Evolutionary conservation across 2,888 invertebrate species (phyloP).

Genomic region (Idaea aversata): DNA sequence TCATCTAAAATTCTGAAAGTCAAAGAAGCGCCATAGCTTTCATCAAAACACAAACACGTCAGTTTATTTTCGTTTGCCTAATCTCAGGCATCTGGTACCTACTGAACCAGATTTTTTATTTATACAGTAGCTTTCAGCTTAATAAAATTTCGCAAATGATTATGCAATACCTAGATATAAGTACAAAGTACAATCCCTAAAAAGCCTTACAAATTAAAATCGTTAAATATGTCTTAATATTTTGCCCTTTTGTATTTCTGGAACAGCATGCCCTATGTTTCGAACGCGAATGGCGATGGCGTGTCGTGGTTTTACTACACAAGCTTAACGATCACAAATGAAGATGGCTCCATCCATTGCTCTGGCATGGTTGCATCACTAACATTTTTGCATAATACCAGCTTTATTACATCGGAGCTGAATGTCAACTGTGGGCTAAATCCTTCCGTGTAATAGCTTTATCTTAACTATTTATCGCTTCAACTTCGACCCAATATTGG

Average conservation of each 20-base stretch:
- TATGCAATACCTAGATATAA: too few relatives aligned
- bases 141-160: neutral
- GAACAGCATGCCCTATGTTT: conserved; percentile 35
- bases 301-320: conserved; percentile 27
- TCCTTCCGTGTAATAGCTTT: conserved; percentile 37
- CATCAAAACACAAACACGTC: conserved; percentile 48
- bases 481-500: conserved; percentile 16
- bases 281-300: conserved; percentile 46
- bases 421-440: conserved; percentile 64
- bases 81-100: conserved; percentile 51
- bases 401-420: conserved; percentile 57
- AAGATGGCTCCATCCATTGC: conserved; percentile 47
- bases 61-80: conserved; percentile 60
- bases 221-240: neutral
- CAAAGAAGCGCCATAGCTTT: conserved; percentile 44
- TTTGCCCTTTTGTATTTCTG: conserved; percentile 19
- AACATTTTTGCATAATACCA: conserved; percentile 62
- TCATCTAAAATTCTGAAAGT: conserved; percentile 44
- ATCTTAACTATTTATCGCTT: conserved; percentile 20
- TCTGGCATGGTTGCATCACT: conserved; percentile 54
- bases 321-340: conserved; percentile 36
- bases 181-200: neutral
- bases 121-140: conserved; percentile 8
- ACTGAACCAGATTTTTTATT: conserved; percentile 23
- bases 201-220: too few relatives aligned